Percentiles rank a stretch among this genome's conserved stretches.
Conservation (phyloP, 2,888 invertebrate genomes). For the Aspidiotus rigidus region DNA sequence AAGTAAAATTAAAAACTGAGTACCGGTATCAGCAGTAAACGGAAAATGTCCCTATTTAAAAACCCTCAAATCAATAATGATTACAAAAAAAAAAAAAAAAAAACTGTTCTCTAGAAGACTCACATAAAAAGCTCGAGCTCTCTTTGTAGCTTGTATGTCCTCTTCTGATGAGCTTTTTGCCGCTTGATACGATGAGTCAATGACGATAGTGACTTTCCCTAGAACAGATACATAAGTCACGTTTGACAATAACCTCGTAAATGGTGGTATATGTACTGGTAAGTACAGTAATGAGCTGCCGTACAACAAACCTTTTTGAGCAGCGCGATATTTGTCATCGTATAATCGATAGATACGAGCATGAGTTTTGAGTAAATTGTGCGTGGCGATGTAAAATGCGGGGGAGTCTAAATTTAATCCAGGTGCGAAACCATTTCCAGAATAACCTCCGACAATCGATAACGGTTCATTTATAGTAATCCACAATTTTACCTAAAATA, state of each 20-base stretch:
- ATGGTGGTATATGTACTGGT: too few relatives aligned
- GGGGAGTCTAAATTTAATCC: conserved; percentile 42
- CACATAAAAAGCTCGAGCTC: background rate
- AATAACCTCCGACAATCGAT: conserved; percentile 38
- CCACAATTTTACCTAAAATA: conserved; percentile 48
- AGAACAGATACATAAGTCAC: background rate
- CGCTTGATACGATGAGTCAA: background rate
- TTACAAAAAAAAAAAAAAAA: too few relatives aligned
- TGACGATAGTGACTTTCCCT: conserved; percentile 14
- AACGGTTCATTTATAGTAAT: conserved; percentile 60
- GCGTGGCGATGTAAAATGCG: conserved; percentile 54
- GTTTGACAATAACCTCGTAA: too few relatives aligned
- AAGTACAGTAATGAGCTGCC: too few relatives aligned
- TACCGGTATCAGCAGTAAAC: background rate
- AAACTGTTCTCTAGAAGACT: too few relatives aligned
- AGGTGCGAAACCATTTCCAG: conserved; percentile 39
- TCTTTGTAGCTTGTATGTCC: conserved; percentile 8
- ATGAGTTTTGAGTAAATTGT: conserved; percentile 57
- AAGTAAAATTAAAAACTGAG: too few relatives aligned
- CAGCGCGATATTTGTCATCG: conserved; percentile 48
- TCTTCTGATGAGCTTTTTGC: conserved; percentile 7
- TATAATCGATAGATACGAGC: conserved; percentile 56
- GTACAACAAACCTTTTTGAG: conserved; percentile 47
- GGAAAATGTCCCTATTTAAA: background rate
- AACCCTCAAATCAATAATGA: too few relatives aligned